These are phyloP conservation scores for Leuciscus idus DNA, from an alignment of 2,113 vertebrate species.

Conservation along the genomic window DNA sequence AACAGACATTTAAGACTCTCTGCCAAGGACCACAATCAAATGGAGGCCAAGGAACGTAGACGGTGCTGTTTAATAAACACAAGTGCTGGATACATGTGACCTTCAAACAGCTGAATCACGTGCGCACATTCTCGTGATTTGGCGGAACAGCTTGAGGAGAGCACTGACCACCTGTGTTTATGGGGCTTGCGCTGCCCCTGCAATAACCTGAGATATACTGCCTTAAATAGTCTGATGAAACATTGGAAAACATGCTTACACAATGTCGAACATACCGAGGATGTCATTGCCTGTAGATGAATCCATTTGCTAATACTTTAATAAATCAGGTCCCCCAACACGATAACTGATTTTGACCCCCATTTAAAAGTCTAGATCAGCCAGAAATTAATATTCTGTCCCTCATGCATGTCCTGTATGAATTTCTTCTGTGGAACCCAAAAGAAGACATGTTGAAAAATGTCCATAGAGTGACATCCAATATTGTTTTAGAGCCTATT, in stretches of 20 bases:
- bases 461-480: background rate
- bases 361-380: background rate
- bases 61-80: constrained; percentile 32
- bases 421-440: background rate
- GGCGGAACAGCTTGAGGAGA: background rate
- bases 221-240: constrained; percentile 15
- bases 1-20: constrained; percentile 23
- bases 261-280: background rate
- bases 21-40: background rate
- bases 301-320: constrained; percentile 20
- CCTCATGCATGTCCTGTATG: background rate
- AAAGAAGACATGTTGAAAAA: background rate
- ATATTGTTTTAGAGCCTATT: background rate
- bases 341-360: background rate
- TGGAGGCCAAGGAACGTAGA: constrained; percentile 5
- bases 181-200: background rate
- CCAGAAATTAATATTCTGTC: background rate
- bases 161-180: constrained; percentile 6
- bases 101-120: constrained; percentile 9
- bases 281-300: constrained; percentile 26
- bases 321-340: background rate
- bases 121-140: background rate
- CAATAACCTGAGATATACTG: constrained; percentile 11
- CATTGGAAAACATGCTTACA: background rate
- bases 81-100: constrained; percentile 1